A percentile compares a stretch with the other conserved stretches of the same genome.
These are phyloP conservation scores for Blennius ocellaris DNA, from an alignment of 2,113 vertebrate genomes.

Conservation along the genomic window DNA sequence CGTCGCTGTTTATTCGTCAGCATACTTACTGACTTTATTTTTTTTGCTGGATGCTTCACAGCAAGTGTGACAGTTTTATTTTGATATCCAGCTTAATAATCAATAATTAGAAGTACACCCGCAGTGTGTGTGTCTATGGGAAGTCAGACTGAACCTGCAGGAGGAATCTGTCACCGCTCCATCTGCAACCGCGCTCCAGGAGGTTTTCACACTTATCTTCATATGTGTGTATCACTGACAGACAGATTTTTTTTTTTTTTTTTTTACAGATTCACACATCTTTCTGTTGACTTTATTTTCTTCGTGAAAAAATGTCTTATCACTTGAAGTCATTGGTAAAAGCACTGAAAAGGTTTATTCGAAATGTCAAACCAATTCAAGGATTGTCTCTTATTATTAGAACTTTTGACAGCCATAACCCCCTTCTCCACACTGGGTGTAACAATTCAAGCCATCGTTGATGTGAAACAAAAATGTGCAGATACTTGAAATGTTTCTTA, in stretches of 20 bases:
- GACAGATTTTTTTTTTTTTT: neutral
- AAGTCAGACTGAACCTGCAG: neutral
- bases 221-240: neutral
- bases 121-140: neutral
- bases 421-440: no score
- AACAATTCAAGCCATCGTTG: no score
- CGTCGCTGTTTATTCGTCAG: neutral
- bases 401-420: neutral
- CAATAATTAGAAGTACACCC: neutral
- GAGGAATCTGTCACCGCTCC: neutral
- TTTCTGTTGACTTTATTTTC: neutral
- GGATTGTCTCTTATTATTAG: conserved; percentile 6
- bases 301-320: conserved; percentile 9
- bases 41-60: neutral
- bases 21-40: no score
- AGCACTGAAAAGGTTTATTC: conserved; percentile 8
- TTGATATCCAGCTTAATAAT: neutral
- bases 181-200: neutral
- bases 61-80: neutral
- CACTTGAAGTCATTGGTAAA: conserved; percentile 6
- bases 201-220: neutral
- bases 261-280: conserved; percentile 10
- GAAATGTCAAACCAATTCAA: conserved; percentile 23
- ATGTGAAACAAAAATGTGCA: no score
- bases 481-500: no score